Percentiles rank a stretch among this genome's conserved stretches.
phyloP scores from a whole-genome alignment of 1,140 invertebrate species.

The Drosophila azteca region DNA sequence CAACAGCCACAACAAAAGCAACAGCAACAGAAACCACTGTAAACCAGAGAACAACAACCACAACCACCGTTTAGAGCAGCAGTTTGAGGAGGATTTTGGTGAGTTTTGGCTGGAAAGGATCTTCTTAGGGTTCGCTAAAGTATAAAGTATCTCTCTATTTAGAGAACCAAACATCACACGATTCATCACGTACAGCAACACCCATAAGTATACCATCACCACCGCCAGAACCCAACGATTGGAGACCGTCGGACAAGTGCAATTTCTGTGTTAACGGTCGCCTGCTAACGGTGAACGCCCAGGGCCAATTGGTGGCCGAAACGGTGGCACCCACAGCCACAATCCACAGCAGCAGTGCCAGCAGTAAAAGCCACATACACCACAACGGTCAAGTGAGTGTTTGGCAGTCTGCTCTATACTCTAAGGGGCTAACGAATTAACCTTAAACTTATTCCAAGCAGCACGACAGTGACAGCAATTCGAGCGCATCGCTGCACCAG shows the following conservation, averaged over 20 bases:
- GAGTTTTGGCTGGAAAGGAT: background rate
- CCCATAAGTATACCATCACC: slow-evolving; percentile 71
- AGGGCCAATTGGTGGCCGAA: slow-evolving; percentile 83
- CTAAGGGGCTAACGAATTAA: slow-evolving; percentile 6
- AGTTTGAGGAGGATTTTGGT: slow-evolving; percentile 67
- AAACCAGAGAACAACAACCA: slow-evolving; percentile 67
- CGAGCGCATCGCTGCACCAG: slow-evolving; percentile 65
- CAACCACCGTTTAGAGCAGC: slow-evolving; percentile 68
- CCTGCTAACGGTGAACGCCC: slow-evolving; percentile 84
- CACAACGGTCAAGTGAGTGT: slow-evolving; percentile 35
- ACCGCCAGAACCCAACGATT: slow-evolving; percentile 87
- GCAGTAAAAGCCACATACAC: slow-evolving; percentile 40
- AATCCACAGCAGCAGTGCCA: slow-evolving; percentile 13
- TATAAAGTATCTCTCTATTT: background rate
- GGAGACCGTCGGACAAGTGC: slow-evolving; percentile 93
- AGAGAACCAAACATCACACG: slow-evolving; percentile 74
- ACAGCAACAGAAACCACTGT: slow-evolving; percentile 43
- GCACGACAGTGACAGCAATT: slow-evolving; percentile 81
- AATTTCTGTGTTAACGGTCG: slow-evolving; percentile 94
- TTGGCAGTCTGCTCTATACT: background rate
- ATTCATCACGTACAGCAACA: slow-evolving; percentile 64
- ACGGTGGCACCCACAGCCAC: slow-evolving; percentile 36
- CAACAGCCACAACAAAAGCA: slow-evolving; percentile 41
- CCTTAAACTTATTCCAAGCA: slow-evolving; percentile 39
- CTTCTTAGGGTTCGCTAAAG: background rate